phyloP scores from a whole-genome alignment of 2,113 vertebrate species.

The Tenrec ecaudatus region DNA sequence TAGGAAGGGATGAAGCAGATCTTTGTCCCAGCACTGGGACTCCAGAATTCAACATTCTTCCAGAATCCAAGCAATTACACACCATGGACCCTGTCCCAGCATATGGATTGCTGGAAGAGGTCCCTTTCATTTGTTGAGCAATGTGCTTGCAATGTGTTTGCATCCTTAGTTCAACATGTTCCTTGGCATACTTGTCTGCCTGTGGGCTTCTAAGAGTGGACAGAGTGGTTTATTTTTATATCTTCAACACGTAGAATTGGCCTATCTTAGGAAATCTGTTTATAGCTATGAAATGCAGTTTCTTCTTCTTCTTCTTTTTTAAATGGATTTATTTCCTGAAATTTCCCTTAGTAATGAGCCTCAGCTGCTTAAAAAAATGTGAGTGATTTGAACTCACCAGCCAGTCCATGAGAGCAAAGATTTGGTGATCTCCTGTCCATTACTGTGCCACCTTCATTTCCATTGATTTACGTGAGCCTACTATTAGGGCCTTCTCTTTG shows the following conservation, averaged over 20 bases:
- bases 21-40: neutral
- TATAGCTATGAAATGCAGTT: neutral
- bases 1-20: neutral
- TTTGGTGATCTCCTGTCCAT: neutral
- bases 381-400: neutral
- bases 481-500: too few species aligned
- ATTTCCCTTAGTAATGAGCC: neutral
- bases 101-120: neutral
- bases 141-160: too few species aligned
- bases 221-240: slow-evolving; percentile 17
- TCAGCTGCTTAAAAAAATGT: neutral
- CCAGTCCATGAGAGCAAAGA: neutral
- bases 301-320: neutral
- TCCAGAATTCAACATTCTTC: neutral
- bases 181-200: neutral
- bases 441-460: too few species aligned
- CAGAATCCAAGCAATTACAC: neutral
- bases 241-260: neutral
- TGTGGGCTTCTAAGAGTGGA: neutral
- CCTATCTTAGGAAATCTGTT: neutral
- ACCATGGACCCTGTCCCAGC: neutral
- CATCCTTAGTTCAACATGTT: too few species aligned
- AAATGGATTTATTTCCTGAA: neutral
- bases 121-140: neutral
- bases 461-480: too few species aligned